phyloP scores from a whole-genome alignment of 2,113 vertebrate genomes.

The Cheilinus undulatus region DNA sequence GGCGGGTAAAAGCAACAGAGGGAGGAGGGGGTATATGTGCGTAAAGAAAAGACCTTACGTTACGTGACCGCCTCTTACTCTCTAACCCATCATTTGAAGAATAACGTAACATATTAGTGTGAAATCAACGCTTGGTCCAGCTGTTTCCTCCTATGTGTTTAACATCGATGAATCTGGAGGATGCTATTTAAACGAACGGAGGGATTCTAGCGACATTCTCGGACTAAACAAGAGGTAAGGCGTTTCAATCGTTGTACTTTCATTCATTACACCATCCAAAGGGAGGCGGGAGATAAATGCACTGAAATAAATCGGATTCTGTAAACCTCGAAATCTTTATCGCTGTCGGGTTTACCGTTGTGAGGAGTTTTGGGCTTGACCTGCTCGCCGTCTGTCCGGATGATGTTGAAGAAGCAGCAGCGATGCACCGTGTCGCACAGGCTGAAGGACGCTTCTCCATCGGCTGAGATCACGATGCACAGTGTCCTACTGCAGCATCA shows the following conservation, averaged over 20 bases:
- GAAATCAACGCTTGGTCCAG: not conserved
- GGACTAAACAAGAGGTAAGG: conserved; percentile 68
- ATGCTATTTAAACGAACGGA: conserved; percentile 54
- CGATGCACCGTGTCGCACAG: conserved; percentile 48
- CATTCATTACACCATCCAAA: conserved; percentile 49
- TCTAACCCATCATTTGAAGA: conserved; percentile 52
- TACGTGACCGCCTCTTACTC: conserved; percentile 71
- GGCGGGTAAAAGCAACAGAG: conserved; percentile 17
- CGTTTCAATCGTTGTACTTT: conserved; percentile 24
- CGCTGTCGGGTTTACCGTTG: not conserved
- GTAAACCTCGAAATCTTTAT: not conserved
- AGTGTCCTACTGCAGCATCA: conserved; percentile 56
- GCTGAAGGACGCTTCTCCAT: conserved; percentile 79
- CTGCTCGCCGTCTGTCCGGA: conserved; percentile 24
- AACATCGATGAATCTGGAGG: conserved; percentile 32
- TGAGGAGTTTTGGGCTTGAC: conserved; percentile 21
- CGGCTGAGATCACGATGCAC: conserved; percentile 66
- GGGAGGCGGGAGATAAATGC: not conserved
- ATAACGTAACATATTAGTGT: conserved; percentile 44
- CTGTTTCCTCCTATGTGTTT: not conserved
- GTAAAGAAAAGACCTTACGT: conserved; percentile 60
- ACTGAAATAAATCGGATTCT: not conserved
- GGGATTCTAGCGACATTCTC: conserved; percentile 52
- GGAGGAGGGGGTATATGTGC: conserved; percentile 18
- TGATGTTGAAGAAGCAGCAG: conserved; percentile 31